Evolutionary conservation across 2,797 vertebrate genomes (phyloP).

Genomic region (Rhadinocentrus ornatus): DNA sequence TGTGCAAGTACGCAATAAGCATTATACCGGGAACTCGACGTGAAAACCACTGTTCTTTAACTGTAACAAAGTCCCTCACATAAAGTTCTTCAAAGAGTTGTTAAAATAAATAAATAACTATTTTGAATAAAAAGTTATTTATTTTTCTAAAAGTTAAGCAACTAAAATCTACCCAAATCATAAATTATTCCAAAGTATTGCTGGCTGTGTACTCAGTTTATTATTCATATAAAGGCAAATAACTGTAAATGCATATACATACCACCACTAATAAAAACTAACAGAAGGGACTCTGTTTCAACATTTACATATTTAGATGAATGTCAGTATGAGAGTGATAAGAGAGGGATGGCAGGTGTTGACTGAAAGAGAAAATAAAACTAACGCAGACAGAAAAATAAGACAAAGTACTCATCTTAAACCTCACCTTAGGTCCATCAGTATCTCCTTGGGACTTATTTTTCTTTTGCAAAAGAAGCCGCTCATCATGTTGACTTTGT

Average conservation of each 20-base stretch:
- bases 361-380: not conserved
- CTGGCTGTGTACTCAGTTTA: too few species aligned
- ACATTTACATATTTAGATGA: too few species aligned
- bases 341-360: not conserved
- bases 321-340: too few species aligned
- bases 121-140: not conserved
- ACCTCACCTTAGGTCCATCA: slow-evolving; percentile 82
- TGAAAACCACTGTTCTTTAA: not conserved
- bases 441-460: slow-evolving; percentile 66
- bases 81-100: not conserved
- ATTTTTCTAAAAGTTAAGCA: not conserved
- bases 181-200: too few species aligned
- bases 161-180: not conserved
- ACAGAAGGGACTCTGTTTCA: too few species aligned
- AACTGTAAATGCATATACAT: too few species aligned
- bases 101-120: slow-evolving; percentile 2
- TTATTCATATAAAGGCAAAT: not conserved
- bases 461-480: slow-evolving; percentile 65
- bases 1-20: slow-evolving; percentile 10
- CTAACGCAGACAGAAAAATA: not conserved
- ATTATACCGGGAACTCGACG: not conserved
- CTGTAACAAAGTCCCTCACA: slow-evolving; percentile 10
- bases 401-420: not conserved
- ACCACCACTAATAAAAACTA: too few species aligned
- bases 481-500: slow-evolving; percentile 72